Evolutionary conservation across 1,140 invertebrate genomes (phyloP).

Genomic region (Callitettix versicolor): DNA sequence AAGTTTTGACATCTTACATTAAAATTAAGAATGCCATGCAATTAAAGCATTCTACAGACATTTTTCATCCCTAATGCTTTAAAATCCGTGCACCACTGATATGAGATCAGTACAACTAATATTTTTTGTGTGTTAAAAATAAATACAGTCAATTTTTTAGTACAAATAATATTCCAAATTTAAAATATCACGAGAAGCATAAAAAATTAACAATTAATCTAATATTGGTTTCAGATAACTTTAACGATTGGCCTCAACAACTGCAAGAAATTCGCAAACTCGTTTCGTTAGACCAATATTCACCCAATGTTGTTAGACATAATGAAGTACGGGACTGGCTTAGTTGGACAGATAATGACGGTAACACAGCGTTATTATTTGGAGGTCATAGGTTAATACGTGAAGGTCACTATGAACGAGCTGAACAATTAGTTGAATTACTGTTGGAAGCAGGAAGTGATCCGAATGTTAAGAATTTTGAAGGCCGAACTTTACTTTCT

Average conservation of each 20-base stretch:
- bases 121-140: too few relatives aligned
- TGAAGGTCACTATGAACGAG: slow-evolving; percentile 24
- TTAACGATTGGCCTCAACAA: background rate
- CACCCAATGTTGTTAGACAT: background rate
- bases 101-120: too few relatives aligned
- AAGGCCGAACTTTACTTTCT: slow-evolving; percentile 27
- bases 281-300: background rate
- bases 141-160: too few relatives aligned
- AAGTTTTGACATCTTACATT: too few relatives aligned
- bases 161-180: too few relatives aligned
- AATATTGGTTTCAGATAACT: background rate
- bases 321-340: background rate
- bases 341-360: slow-evolving; percentile 28
- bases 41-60: too few relatives aligned
- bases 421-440: slow-evolving; percentile 21
- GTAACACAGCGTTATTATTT: slow-evolving; percentile 35
- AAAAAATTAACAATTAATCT: too few relatives aligned
- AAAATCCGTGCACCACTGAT: too few relatives aligned
- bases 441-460: slow-evolving; percentile 26
- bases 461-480: slow-evolving; percentile 25
- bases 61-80: too few relatives aligned
- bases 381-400: slow-evolving; percentile 24
- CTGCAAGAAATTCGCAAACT: background rate
- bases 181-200: too few relatives aligned
- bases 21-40: too few relatives aligned